phyloP scores from a whole-genome alignment of 2,888 invertebrate species.

The Nudaria mundana region DNA sequence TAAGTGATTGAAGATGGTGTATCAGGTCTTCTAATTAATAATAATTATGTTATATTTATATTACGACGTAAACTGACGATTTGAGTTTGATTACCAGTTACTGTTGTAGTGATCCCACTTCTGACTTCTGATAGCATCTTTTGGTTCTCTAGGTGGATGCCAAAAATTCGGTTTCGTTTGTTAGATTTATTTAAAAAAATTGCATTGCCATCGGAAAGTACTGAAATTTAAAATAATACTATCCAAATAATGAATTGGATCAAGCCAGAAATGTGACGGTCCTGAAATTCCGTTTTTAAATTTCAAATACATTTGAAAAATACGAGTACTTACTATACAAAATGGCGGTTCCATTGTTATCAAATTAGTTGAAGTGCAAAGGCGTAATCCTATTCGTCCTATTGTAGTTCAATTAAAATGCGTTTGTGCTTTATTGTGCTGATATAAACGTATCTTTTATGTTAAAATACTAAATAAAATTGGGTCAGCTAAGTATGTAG shows the following conservation, averaged over 20 bases:
- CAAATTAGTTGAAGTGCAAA: conserved; percentile 58
- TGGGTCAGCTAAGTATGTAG: conserved; percentile 29
- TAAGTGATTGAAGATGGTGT: conserved; percentile 15
- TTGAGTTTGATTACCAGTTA: too few relatives aligned
- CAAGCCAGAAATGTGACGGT: too few relatives aligned
- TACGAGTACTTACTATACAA: conserved; percentile 48
- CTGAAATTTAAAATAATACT: too few relatives aligned
- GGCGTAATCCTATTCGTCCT: conserved; percentile 55
- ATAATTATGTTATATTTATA: too few relatives aligned
- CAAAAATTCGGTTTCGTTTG: too few relatives aligned
- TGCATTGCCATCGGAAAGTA: too few relatives aligned
- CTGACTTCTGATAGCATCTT: not conserved
- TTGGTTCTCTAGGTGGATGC: too few relatives aligned
- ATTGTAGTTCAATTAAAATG: conserved; percentile 44
- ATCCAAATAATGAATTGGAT: too few relatives aligned
- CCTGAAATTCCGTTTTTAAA: conserved; percentile 8
- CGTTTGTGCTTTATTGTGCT: conserved; percentile 42
- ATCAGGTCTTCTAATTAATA: not conserved
- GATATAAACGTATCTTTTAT: conserved; percentile 38
- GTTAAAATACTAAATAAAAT: conserved; percentile 24
- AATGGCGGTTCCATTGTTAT: conserved; percentile 56
- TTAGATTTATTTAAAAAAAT: too few relatives aligned
- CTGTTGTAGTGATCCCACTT: not conserved
- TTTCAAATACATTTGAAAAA: conserved; percentile 45
- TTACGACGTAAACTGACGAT: too few relatives aligned